Evolutionary conservation across 1,140 invertebrate species (phyloP), one percentile per base, ranked within the genome.

Genomic region (Lamellibrachia luymesi): DNA sequence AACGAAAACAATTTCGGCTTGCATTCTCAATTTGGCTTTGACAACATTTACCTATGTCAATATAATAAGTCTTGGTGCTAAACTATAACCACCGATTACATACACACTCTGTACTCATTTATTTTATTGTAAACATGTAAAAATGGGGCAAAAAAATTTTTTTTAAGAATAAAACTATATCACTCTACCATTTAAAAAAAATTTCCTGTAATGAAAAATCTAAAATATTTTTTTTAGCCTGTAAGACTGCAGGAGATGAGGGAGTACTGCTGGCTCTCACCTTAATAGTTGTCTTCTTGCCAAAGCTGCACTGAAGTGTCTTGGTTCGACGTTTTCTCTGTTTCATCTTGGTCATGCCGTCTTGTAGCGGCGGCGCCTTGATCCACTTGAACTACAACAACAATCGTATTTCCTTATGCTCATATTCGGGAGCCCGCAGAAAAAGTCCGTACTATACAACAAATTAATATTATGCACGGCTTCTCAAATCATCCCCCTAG

Each of bases 351-450:
- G 93, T 93, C 8, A 90, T 91, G 17, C 93, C 92, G 51, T 95
- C 95, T 91, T 94, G 56, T 2, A 93, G 94, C 27, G 95, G 94
- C 50, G 95, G 95, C 1, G 95, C 94, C 92, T 95, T 95, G 13
- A 96, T 95, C 95, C 95, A 96, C 93, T 96, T 95, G 93, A 95
- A 96, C 95, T 96, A 93, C 90, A 94, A 94, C 49, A 91, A 50
- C 22, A 50, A 91, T 13, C 38, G 38, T 38, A 38, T 38, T n/a
- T n/a, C n/a, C 38, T 38, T 1, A 38, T 38, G 38, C 38, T 38
- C 38, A 38, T 38, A 38, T 38, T 38, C 38, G 38, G 38, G 38
- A 38, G 38, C 38, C 38, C 1, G 38, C 38, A 38, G 38, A 38
- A 38, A 38, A 38, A 38, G 38, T 38, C 38, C 1, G 38, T 38